Evolutionary conservation across 2,888 invertebrate genomes (phyloP).

Genomic region (Patella depressa): DNA sequence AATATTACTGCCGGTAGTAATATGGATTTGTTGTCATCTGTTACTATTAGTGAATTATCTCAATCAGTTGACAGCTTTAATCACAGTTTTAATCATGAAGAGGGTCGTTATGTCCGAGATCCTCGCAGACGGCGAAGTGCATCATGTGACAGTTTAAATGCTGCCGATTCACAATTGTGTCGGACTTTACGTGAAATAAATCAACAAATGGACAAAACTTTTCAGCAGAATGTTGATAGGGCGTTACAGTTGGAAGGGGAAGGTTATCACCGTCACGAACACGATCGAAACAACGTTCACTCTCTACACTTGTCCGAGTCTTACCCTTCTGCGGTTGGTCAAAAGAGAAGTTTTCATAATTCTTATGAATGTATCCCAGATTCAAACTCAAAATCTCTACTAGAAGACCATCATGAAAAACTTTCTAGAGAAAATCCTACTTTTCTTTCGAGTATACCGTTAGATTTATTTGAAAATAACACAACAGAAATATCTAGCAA

Average conservation of each 20-base stretch:
- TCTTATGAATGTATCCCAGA: conserved; percentile 8
- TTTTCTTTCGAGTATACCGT: conserved; percentile 5
- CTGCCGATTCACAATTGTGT: conserved; percentile 52
- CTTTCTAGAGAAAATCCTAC: conserved; percentile 18
- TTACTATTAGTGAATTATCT: conserved; percentile 64
- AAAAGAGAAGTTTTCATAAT: neutral
- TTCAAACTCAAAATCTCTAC: neutral
- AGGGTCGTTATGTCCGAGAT: conserved; percentile 25
- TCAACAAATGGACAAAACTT: conserved; percentile 61
- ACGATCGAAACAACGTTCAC: conserved; percentile 17
- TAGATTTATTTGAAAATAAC: conserved; percentile 14
- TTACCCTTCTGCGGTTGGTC: neutral
- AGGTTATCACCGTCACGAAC: conserved; percentile 24
- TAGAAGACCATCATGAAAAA: conserved; percentile 7
- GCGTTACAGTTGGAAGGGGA: conserved; percentile 29
- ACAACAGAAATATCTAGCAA: conserved; percentile 11
- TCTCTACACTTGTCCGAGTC: conserved; percentile 31
- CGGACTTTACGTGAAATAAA: conserved; percentile 59
- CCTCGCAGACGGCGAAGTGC: conserved; percentile 52
- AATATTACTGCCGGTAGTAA: conserved; percentile 58
- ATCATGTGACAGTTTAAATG: conserved; percentile 55
- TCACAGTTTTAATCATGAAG: conserved; percentile 33
- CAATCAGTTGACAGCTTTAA: conserved; percentile 58
- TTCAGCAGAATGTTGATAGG: conserved; percentile 49
- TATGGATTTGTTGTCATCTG: conserved; percentile 59